phyloP scores from a whole-genome alignment of 2,888 invertebrate species.

The Caenorhabditis sulstoni region DNA sequence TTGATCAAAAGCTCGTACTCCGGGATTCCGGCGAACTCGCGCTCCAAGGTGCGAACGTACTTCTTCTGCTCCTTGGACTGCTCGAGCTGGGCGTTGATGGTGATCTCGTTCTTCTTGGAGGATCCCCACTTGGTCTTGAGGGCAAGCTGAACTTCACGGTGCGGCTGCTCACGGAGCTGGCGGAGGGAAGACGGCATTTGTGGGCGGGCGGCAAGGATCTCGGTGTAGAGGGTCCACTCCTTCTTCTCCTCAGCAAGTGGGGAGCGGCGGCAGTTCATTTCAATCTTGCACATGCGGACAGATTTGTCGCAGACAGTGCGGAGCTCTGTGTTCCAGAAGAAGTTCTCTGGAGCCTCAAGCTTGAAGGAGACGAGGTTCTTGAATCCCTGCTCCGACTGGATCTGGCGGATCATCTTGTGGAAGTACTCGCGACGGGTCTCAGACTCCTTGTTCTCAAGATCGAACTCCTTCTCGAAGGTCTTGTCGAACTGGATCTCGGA shows the following conservation, averaged over 20 bases:
- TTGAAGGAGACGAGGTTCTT: constrained; percentile 36
- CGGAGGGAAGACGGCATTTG: constrained; percentile 58
- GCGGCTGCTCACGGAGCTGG: constrained; percentile 60
- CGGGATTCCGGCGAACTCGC: constrained; percentile 39
- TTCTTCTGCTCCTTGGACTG: constrained; percentile 59
- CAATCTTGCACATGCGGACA: constrained; percentile 50
- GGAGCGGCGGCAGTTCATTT: constrained; percentile 40
- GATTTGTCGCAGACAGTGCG: constrained; percentile 42
- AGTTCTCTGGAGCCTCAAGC: constrained; percentile 45
- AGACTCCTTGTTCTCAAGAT: constrained; percentile 45
- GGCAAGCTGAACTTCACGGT: constrained; percentile 58
- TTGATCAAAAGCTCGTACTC: constrained; percentile 65
- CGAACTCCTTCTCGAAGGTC: constrained; percentile 54
- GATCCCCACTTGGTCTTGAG: constrained; percentile 62
- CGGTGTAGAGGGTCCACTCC: constrained; percentile 67
- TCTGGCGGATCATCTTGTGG: constrained; percentile 48
- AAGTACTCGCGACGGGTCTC: constrained; percentile 47
- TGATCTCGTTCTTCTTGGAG: constrained; percentile 59
- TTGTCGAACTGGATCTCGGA: constrained; percentile 59
- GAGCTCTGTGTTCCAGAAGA: constrained; percentile 39
- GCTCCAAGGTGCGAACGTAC: constrained; percentile 46
- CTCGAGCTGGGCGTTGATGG: constrained; percentile 54
- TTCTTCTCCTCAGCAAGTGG: constrained; percentile 53
- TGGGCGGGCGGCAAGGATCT: constrained; percentile 65
- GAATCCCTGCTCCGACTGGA: constrained; percentile 42